phyloP scores from a whole-genome alignment of 2,797 vertebrate genomes.

The Australoheros facetus region DNA sequence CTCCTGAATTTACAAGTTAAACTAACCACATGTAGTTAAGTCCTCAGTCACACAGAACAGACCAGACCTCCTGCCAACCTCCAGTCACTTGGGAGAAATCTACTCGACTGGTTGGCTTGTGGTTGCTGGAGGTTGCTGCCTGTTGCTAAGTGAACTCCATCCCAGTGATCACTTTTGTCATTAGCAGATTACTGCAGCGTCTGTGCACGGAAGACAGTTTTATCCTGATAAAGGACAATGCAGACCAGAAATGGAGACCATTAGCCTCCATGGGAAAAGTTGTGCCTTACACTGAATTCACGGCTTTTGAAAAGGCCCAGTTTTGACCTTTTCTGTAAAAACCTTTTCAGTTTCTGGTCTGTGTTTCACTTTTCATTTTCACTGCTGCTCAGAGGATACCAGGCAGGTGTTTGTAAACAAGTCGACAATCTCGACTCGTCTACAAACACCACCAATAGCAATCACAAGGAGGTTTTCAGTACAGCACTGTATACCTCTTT shows the following conservation, averaged over 20 bases:
- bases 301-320: too few relatives aligned
- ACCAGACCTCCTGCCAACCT: too few relatives aligned
- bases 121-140: not conserved
- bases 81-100: not conserved
- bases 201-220: not conserved
- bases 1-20: too few relatives aligned
- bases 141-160: not conserved
- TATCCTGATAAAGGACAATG: not conserved
- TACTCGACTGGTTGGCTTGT: not conserved
- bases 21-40: too few relatives aligned
- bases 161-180: accelerated
- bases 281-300: not conserved
- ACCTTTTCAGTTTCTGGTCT: too few relatives aligned
- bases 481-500: not conserved
- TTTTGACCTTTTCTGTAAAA: not conserved
- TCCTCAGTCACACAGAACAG: not conserved
- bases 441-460: too few relatives aligned
- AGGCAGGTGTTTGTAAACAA: not conserved
- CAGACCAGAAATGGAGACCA: not conserved
- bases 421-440: not conserved
- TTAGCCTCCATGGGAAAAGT: not conserved
- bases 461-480: too few relatives aligned
- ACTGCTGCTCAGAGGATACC: not conserved
- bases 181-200: not conserved
- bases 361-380: not conserved